phyloP scores from a whole-genome alignment of 30 jellyfish, hydroid and myxozoan species.

The Mastigias papua region DNA sequence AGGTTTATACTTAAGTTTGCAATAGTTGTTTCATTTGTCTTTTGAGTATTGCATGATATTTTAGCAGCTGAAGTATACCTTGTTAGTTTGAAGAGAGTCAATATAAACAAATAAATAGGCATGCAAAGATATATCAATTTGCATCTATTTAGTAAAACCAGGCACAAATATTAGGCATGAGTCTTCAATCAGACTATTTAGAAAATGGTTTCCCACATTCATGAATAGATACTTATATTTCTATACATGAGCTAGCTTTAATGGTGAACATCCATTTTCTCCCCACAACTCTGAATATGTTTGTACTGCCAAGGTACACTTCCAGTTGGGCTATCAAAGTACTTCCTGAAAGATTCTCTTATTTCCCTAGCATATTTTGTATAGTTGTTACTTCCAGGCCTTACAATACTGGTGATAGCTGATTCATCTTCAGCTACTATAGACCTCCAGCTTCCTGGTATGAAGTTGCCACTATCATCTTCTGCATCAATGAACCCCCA shows the following conservation, averaged over 20 bases:
- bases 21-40: not conserved
- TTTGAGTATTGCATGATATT: not conserved
- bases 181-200: too few species aligned
- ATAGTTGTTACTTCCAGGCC: slow-evolving; percentile 5
- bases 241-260: not conserved
- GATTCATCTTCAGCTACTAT: slow-evolving; percentile 19
- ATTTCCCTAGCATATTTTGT: slow-evolving; percentile 15
- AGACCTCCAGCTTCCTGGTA: slow-evolving; percentile 70
- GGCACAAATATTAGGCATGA: not conserved
- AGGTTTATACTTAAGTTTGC: not conserved
- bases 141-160: not conserved
- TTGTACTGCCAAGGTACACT: slow-evolving; percentile 34
- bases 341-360: slow-evolving; percentile 14
- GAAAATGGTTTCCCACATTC: too few species aligned
- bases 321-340: slow-evolving; percentile 42
- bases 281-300: not conserved
- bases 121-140: not conserved
- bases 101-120: not conserved
- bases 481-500: slow-evolving; percentile 57
- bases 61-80: not conserved
- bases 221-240: too few species aligned
- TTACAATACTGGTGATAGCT: not conserved
- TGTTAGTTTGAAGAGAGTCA: not conserved
- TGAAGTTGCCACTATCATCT: slow-evolving; percentile 40
- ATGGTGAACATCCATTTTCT: not conserved